A percentile compares a stretch with the other conserved stretches of the same genome.
Evolutionary conservation across 2,797 vertebrate genomes (phyloP).

Genomic region (Pseudocheirus occidentalis): DNA sequence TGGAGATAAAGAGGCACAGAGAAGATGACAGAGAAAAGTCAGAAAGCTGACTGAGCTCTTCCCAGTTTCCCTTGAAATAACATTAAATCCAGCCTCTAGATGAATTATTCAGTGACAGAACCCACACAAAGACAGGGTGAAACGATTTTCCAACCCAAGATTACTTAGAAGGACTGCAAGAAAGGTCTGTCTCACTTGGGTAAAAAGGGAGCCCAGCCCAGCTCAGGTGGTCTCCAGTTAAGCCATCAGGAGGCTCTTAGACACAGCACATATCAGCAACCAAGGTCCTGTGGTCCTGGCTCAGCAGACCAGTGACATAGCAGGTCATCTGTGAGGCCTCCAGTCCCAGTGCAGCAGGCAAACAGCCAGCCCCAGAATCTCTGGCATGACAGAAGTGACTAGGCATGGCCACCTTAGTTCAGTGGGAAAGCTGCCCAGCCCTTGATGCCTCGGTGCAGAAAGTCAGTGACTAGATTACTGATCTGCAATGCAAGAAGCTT

Average conservation of each 20-base stretch:
- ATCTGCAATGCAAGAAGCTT: neutral
- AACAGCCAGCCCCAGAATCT: neutral
- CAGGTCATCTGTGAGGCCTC: neutral
- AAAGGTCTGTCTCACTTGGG: neutral
- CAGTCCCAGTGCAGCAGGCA: neutral
- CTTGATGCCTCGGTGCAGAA: neutral
- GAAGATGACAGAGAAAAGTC: neutral
- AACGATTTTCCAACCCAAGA: neutral
- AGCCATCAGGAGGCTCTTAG: neutral
- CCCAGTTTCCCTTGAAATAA: neutral
- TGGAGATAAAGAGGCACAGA: neutral
- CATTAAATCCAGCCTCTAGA: neutral
- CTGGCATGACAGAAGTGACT: neutral
- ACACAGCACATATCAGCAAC: neutral
- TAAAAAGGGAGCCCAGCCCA: neutral
- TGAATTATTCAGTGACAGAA: neutral
- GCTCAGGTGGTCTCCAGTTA: neutral
- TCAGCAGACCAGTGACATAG: neutral
- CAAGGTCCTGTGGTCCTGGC: neutral
- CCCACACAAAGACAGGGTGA: neutral
- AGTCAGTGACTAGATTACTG: neutral
- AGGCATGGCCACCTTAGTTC: neutral
- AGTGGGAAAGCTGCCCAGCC: neutral
- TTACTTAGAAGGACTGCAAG: neutral
- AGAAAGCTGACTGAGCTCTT: neutral